Conservation (phyloP, 37 sponge, comb jelly and placozoan genomes). For the Diacarnus erythraeanus region DNA sequence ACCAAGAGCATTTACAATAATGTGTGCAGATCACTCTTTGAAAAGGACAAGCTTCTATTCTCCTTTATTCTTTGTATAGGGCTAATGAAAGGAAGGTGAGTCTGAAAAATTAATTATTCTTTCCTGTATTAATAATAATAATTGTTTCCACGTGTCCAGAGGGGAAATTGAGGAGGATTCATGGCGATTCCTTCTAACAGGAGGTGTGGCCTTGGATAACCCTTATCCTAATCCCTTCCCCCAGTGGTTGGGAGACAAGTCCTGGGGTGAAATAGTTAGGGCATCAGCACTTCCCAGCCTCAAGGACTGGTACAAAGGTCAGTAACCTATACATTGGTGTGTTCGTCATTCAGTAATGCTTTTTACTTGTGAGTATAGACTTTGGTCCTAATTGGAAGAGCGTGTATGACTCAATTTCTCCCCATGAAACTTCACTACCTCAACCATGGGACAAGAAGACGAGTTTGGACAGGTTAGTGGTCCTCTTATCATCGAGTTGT, state of each 20-base stretch:
- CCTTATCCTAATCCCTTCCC: constrained; percentile 97
- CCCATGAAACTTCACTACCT: constrained; percentile 79
- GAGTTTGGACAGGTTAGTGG: constrained; percentile 67
- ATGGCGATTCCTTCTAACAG: constrained; percentile 98
- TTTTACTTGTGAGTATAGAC: constrained; percentile 25
- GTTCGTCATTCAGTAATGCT: neutral
- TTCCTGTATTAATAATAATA: neutral
- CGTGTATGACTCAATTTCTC: constrained; percentile 88
- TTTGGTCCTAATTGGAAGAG: constrained; percentile 87
- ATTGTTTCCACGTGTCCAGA: constrained; percentile 6
- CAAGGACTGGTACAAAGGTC: constrained; percentile 76
- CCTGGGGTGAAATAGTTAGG: constrained; percentile 98
- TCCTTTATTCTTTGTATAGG: constrained; percentile 91
- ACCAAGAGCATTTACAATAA: constrained; percentile 95
- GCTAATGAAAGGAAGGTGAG: constrained; percentile 78
- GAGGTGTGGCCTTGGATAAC: constrained; percentile 99
- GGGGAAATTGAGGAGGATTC: constrained; percentile 86
- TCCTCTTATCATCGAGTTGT: no score
- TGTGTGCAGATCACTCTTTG: constrained; percentile 98
- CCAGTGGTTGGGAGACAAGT: constrained; percentile 96
- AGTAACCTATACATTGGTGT: neutral
- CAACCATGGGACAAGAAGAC: constrained; percentile 84
- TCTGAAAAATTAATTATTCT: no score
- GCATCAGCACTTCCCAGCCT: constrained; percentile 85
- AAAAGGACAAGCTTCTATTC: constrained; percentile 97